phyloP scores from a whole-genome alignment of 2,888 invertebrate species.

The Nemotelus nigrinus region DNA sequence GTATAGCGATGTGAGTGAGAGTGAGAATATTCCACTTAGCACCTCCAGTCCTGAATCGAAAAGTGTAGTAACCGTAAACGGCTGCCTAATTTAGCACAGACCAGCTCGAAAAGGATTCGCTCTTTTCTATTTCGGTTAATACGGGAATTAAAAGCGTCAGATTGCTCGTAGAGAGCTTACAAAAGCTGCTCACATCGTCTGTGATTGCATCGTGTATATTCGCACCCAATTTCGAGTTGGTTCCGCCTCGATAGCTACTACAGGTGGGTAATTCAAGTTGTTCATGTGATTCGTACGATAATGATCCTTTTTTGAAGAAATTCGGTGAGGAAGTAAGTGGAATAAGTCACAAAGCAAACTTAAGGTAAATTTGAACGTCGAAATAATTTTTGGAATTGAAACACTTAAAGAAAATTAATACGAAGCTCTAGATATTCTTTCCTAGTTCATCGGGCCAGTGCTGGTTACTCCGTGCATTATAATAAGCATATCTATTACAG shows the following conservation, averaged over 20 bases:
- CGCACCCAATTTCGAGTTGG: neutral
- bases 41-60: too few relatives aligned
- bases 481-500: too few relatives aligned
- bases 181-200: neutral
- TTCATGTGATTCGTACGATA: neutral
- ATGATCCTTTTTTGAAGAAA: neutral
- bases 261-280: constrained; percentile 14
- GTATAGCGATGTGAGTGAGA: too few relatives aligned
- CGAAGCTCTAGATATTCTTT: too few relatives aligned
- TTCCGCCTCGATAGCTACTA: neutral
- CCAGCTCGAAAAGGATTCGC: constrained; percentile 23
- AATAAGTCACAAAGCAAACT: too few relatives aligned
- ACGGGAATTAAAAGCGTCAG: constrained; percentile 30
- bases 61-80: too few relatives aligned
- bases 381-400: too few relatives aligned
- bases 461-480: too few relatives aligned
- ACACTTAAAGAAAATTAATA: too few relatives aligned
- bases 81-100: constrained; percentile 36
- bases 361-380: too few relatives aligned
- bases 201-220: neutral
- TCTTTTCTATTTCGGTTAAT: constrained; percentile 27
- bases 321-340: too few relatives aligned
- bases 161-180: neutral
- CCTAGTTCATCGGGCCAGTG: too few relatives aligned
- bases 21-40: constrained; percentile 2